These are phyloP conservation scores for Hartigia nigra DNA, from an alignment of 2,888 invertebrate species.

Conservation along the genomic window DNA sequence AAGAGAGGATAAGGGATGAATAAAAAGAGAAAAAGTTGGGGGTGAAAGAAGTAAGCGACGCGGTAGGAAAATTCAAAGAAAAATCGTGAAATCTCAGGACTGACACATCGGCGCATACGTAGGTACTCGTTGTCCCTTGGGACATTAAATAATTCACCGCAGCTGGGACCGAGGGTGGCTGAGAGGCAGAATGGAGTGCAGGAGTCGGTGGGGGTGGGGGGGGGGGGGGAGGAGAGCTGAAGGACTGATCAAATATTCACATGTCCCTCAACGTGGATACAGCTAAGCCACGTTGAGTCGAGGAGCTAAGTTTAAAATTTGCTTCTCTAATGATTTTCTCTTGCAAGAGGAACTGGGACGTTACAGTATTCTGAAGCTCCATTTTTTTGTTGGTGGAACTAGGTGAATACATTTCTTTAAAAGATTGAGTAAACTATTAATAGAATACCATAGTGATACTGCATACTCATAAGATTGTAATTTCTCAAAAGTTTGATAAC, in stretches of 20 bases:
- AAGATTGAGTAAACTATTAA: not conserved
- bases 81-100: conserved; percentile 47
- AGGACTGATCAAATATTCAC: conserved; percentile 65
- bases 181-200: conserved; percentile 40
- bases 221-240: conserved; percentile 51
- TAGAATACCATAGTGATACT: not conserved
- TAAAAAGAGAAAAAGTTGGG: not conserved
- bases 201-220: conserved; percentile 17
- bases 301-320: conserved; percentile 17
- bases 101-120: conserved; percentile 47
- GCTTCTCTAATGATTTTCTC: conserved; percentile 14
- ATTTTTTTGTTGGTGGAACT: not conserved
- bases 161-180: conserved; percentile 56
- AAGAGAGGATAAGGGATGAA: not conserved
- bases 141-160: conserved; percentile 64
- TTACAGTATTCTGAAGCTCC: not conserved
- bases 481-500: not conserved
- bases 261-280: conserved; percentile 58
- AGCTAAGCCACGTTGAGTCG: conserved; percentile 19
- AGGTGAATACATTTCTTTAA: not conserved
- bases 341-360: not conserved
- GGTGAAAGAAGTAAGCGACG: not conserved
- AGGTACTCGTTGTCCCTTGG: conserved; percentile 56
- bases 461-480: not conserved
- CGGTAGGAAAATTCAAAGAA: conserved; percentile 26